Evolutionary conservation across 1,140 invertebrate species (phyloP), one percentile per base, ranked within the genome.

Genomic region (Drosophila pallidifrons): DNA sequence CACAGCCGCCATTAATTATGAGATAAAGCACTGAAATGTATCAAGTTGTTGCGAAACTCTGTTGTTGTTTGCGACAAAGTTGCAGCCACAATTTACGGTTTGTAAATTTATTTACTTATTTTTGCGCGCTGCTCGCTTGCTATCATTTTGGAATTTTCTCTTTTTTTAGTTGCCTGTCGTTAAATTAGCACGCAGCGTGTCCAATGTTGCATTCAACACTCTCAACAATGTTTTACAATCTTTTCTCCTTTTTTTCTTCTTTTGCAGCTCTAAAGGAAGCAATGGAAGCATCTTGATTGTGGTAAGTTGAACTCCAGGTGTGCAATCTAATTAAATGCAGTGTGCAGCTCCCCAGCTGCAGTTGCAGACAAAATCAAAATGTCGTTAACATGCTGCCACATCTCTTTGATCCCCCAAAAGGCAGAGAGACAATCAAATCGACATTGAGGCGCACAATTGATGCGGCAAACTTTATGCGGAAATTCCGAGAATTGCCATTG

Each of bases 21-120:
- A 89, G 85, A 89, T 89, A 89, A 89, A 89, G 82, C 85, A 89
- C 78, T 89, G 88, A 89, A 89, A 89, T 89, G 81, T 89, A 89
- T 89, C 81, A 85, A 89, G 85, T 89, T 89, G 80, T 63, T 63
- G 81, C 79, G 68, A 66, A 64, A 79, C 73, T 57, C 32, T 41
- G 35, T 38, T 25, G 35, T 38, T 80, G 77, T 75, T 60, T 78
- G 83, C 77, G 83, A 87, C 83, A 87, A 87, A 88, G 83, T 87
- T 87, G 83, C 73, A 69, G 74, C 80, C 85, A 80, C 83, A 88
- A 88, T 80, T 87, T 88, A 82, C 82, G 70, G 83, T 15, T 77
- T 71, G 66, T 66, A 38, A 80, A 82, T 83, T 79, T 73, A 69
- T 52, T 57, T 70, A 87, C 63, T 74, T 52, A 63, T 57, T 63